These are phyloP conservation scores for Microcebus murinus DNA, from an alignment of 2,113 vertebrate species.

Conservation along the genomic window DNA sequence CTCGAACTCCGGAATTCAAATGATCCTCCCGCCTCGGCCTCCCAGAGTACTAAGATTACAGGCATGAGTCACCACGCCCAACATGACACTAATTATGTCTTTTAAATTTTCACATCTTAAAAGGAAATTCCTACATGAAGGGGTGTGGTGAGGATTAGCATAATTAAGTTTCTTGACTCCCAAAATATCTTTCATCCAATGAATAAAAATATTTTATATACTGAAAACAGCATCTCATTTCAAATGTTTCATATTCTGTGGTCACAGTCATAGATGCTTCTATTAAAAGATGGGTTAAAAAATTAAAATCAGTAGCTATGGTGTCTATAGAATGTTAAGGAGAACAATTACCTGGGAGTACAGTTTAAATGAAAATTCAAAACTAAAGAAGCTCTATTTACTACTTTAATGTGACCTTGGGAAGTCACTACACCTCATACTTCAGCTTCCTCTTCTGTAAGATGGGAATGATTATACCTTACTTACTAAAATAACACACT, in stretches of 20 bases:
- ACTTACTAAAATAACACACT: background rate
- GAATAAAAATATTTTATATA: background rate
- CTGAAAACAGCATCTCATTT: conserved; percentile 1
- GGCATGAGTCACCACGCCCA: too few species aligned
- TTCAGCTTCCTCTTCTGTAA: background rate
- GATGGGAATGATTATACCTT: background rate
- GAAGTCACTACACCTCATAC: background rate
- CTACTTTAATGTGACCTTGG: background rate
- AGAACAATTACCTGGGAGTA: background rate
- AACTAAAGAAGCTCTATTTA: background rate
- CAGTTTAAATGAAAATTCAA: conserved; percentile 9
- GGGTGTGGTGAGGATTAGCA: background rate
- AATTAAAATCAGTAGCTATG: background rate
- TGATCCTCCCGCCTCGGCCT: too few species aligned
- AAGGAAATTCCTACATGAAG: conserved; percentile 8
- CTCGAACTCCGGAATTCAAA: too few species aligned
- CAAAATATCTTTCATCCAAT: background rate
- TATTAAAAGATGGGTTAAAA: background rate
- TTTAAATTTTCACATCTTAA: conserved; percentile 36
- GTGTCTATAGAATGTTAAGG: background rate
- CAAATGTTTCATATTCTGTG: background rate
- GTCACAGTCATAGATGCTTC: background rate
- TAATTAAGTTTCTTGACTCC: conserved; percentile 1
- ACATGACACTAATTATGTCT: background rate
- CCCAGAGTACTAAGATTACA: too few species aligned